A percentile compares a stretch with the other conserved stretches of the same genome.
These are phyloP conservation scores for Ochlodes sylvanus DNA, from an alignment of 2,888 invertebrate species.

Conservation along the genomic window DNA sequence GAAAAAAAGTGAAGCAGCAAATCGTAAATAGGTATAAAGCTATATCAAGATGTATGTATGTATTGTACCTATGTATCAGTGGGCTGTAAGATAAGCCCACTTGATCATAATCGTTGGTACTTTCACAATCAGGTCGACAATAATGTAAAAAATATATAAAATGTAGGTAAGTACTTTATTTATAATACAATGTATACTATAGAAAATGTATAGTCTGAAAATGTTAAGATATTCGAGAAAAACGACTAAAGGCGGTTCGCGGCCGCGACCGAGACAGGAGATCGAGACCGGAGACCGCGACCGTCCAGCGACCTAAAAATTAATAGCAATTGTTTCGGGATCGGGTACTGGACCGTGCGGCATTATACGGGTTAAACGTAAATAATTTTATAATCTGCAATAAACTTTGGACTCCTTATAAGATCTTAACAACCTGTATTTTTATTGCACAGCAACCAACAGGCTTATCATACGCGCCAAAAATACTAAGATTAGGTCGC, in stretches of 20 bases:
- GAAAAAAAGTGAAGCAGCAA: no score
- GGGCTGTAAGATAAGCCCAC: conserved; percentile 15
- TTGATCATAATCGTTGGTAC: conserved; percentile 44
- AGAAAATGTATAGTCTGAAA: no score
- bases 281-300: no score
- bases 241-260: no score
- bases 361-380: no score
- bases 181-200: conserved; percentile 6
- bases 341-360: no score
- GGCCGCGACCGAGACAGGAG: no score
- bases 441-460: background rate
- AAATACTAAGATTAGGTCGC: background rate
- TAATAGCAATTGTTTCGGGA: no score
- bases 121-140: conserved; percentile 58
- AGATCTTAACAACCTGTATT: background rate
- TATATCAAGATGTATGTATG: background rate
- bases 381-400: background rate
- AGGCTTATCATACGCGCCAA: background rate
- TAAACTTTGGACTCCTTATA: background rate
- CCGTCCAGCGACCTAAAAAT: no score
- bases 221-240: no score
- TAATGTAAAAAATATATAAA: conserved; percentile 40
- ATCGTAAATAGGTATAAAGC: background rate
- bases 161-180: no score
- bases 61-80: conserved; percentile 12